Conservation (phyloP, 2,888 invertebrate species). For the Trilocha varians region DNA sequence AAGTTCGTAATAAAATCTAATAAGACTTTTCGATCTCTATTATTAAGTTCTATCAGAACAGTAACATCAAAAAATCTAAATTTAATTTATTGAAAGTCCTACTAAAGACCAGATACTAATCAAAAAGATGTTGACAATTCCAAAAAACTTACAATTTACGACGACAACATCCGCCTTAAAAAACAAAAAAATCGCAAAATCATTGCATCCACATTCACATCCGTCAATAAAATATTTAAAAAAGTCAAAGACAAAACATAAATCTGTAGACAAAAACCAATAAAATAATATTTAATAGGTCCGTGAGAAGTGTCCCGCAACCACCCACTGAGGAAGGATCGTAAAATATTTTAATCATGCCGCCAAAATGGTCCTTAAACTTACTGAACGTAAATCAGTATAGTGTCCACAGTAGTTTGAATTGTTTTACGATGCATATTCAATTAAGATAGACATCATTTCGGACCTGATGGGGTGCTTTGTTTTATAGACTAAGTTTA, state of each 20-base stretch:
- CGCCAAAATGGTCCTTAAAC: constrained; percentile 62
- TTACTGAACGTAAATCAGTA: constrained; percentile 67
- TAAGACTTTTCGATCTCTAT: too few relatives aligned
- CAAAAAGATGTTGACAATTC: constrained; percentile 6
- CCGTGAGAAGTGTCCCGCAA: constrained; percentile 69
- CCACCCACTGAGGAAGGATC: constrained; percentile 66
- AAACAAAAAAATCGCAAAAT: background rate
- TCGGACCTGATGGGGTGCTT: background rate
- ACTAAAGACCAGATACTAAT: constrained; percentile 23
- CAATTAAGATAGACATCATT: background rate
- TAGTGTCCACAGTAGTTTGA: constrained; percentile 54
- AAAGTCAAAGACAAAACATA: constrained; percentile 32
- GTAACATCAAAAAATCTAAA: too few relatives aligned
- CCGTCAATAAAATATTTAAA: background rate
- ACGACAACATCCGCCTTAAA: background rate
- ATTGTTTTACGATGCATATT: background rate
- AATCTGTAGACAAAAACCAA: constrained; percentile 51
- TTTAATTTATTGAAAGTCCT: too few relatives aligned
- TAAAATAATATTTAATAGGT: constrained; percentile 70
- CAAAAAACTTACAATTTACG: background rate
- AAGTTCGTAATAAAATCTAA: too few relatives aligned
- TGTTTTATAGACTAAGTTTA: too few relatives aligned
- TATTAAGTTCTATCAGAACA: too few relatives aligned
- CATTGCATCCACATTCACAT: background rate
- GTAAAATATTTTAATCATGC: constrained; percentile 70